Evolutionary conservation across 2,797 vertebrate genomes (phyloP), one percentile per base, ranked within the genome.

Genomic region (Lindbergichthys nudifrons): DNA sequence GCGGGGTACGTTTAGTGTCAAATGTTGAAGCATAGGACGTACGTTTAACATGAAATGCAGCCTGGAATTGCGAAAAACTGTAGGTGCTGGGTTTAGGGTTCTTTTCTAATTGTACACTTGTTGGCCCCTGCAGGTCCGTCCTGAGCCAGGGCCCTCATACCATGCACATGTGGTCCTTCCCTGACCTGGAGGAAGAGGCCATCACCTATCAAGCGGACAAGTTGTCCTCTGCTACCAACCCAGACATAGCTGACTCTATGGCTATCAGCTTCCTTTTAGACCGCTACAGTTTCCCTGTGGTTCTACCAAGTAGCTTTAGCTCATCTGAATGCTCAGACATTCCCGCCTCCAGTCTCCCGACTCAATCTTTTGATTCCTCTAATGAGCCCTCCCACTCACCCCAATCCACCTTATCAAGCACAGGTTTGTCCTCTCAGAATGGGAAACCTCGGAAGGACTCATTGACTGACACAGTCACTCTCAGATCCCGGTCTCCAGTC

Each of bases 201-300:
- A 82, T 94, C 62, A 94, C 94, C 59, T 95, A 93, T 73, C 91
- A 94, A 46, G 94, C 92, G 3, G 95, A 95, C 76, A 95, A 94
- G 62, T 82, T 95, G 45, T 95, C 94, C 3, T 91, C 93, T 21
- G 93, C 94, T 48, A 93, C 92, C 0, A 96, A 96, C 84, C 93
- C 94, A 16, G 90, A 96, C 72, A 54, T 91, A 5, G 46, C 66
- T 6, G 87, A 91, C 13, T 92, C 94, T 41, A 94, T 95, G 92
- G 95, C 94, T 6, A 93, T 96, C 79, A 95, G 90, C 74, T 87
- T 96, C 72, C 50, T 94, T 13, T 77, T 96, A 1, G 95, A 96
- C 70, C 87, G 84, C 30, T 96, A 96, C 89, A 92, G 90, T 57
- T 94, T 93, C 80, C 94, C 95, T 1, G 93, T 96, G 42, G 94